Evolutionary conservation across 2,888 invertebrate genomes (phyloP).

Genomic region (Harpagoxenus sublaevis): DNA sequence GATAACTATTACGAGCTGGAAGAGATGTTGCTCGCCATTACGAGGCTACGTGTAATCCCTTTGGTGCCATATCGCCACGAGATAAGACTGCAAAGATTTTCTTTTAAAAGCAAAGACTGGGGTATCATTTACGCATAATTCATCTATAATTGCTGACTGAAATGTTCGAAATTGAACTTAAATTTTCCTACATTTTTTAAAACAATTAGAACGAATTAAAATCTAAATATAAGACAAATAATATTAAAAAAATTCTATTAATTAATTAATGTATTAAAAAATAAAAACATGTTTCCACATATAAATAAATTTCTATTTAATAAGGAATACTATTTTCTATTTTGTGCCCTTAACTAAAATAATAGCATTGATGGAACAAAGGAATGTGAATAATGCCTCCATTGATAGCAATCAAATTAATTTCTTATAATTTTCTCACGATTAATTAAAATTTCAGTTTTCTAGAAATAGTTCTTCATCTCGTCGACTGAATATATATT

Average conservation of each 20-base stretch:
- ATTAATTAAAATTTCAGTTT: neutral
- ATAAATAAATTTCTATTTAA: slow-evolving; percentile 1
- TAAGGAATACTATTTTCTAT: neutral
- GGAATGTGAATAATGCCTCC: neutral
- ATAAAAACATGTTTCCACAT: neutral
- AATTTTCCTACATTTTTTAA: neutral
- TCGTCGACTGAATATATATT: neutral
- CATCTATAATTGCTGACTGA: neutral
- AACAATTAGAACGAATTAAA: neutral
- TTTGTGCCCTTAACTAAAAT: neutral
- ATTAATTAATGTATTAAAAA: neutral
- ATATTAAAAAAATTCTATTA: neutral
- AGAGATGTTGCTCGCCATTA: slow-evolving; percentile 10
- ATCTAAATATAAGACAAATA: neutral
- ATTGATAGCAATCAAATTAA: neutral
- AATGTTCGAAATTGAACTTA: neutral
- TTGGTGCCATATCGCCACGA: neutral
- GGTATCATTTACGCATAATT: neutral
- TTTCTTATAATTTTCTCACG: neutral
- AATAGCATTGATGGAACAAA: neutral
- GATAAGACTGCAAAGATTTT: slow-evolving; percentile 7
- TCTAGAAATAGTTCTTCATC: slow-evolving; percentile 2
- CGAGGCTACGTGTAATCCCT: neutral
- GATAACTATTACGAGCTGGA: neutral
- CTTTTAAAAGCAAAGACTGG: neutral